These are phyloP conservation scores for Drosophila baimaii DNA, from an alignment of 1,140 invertebrate species.

Conservation along the genomic window DNA sequence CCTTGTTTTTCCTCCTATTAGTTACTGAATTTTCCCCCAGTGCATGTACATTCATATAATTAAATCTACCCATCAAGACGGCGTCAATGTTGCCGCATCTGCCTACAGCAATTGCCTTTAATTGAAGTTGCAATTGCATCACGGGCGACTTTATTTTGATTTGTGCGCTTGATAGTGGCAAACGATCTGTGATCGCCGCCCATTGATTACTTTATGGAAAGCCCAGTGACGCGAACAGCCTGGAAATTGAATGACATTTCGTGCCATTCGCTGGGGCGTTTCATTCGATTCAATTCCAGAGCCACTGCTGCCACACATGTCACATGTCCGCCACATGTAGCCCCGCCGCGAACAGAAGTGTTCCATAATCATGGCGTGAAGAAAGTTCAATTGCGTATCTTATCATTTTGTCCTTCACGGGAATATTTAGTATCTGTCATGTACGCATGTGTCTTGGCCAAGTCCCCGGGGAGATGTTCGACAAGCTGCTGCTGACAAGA, in stretches of 20 bases:
- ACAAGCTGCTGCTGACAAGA: constrained; percentile 36
- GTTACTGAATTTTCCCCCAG: not conserved
- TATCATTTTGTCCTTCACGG: constrained; percentile 77
- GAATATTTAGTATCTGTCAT: constrained; percentile 28
- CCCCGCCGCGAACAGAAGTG: constrained; percentile 17
- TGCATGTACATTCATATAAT: not conserved
- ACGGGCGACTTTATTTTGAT: constrained; percentile 37
- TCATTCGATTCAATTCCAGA: constrained; percentile 40
- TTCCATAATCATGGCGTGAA: constrained; percentile 58
- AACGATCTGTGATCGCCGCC: constrained; percentile 49
- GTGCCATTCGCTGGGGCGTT: constrained; percentile 15
- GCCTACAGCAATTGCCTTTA: constrained; percentile 53
- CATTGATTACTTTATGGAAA: constrained; percentile 16
- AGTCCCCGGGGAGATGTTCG: constrained; percentile 25
- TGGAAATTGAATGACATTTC: constrained; percentile 55
- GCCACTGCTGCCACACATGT: constrained; percentile 14
- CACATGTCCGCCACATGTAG: constrained; percentile 61
- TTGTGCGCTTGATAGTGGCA: constrained; percentile 44
- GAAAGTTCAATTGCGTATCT: constrained; percentile 78
- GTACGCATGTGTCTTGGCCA: constrained; percentile 9
- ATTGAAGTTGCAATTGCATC: constrained; percentile 66
- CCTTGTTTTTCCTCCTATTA: not conserved
- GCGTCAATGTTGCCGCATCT: constrained; percentile 17
- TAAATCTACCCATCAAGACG: constrained; percentile 12
- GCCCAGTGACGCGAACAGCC: constrained; percentile 23